A percentile compares a stretch with the other conserved stretches of the same genome.
Evolutionary conservation across 2,888 invertebrate genomes (phyloP).

Genomic region (Phalangium opilio): DNA sequence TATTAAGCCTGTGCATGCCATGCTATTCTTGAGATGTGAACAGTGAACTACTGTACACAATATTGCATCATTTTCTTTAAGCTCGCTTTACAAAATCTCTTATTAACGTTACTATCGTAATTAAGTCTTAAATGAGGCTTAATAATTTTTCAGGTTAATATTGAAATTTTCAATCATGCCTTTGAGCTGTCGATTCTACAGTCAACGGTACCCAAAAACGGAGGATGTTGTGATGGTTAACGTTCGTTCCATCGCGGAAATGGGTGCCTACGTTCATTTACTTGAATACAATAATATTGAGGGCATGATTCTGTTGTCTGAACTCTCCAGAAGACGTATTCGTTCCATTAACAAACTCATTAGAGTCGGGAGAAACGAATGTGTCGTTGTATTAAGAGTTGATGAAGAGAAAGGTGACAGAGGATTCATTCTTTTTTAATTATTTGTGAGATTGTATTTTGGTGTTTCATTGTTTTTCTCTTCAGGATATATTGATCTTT

Average conservation of each 20-base stretch:
- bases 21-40: no score
- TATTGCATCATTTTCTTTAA: no score
- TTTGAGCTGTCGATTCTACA: constrained; percentile 89
- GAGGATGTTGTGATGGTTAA: constrained; percentile 99
- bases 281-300: constrained; percentile 98
- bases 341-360: constrained; percentile 98
- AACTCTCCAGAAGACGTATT: constrained; percentile 93
- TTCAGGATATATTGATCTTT: constrained; percentile 93
- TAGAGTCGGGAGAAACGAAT: constrained; percentile 94
- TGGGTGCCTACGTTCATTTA: constrained; percentile 98
- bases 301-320: constrained; percentile 76
- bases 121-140: no score
- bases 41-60: no score
- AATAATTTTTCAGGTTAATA: no score
- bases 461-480: constrained; percentile 5
- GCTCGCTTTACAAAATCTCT: no score
- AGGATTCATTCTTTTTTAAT: no score
- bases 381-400: constrained; percentile 95
- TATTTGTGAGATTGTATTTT: no score
- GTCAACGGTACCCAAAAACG: constrained; percentile 91
- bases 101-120: no score
- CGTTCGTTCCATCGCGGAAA: constrained; percentile 91
- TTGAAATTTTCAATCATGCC: constrained; percentile 36
- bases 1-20: no score
- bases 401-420: constrained; percentile 95